These are phyloP conservation scores for Heliconius ethilla DNA, from an alignment of 2,888 invertebrate species.

Conservation along the genomic window DNA sequence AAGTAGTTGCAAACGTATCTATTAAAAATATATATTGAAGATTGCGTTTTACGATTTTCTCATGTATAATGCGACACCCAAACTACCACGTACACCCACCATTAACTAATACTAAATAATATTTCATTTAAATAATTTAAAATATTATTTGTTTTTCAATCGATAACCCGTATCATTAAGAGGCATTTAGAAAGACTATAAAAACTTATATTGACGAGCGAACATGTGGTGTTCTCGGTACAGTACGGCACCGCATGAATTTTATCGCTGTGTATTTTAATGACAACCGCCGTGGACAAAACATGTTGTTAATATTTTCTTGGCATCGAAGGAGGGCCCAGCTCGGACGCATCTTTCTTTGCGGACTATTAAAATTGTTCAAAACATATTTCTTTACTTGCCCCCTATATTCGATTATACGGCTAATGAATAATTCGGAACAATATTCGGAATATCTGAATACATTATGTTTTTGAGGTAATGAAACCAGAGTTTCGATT, in stretches of 20 bases:
- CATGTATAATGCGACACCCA: background rate
- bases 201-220: conserved; percentile 34
- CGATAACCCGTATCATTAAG: conserved; percentile 23
- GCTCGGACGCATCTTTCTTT: background rate
- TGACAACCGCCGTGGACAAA: conserved; percentile 18
- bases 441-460: background rate
- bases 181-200: conserved; percentile 37
- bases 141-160: background rate
- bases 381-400: conserved; percentile 15
- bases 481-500: background rate
- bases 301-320: conserved; percentile 14
- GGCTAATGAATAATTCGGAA: background rate
- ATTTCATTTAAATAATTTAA: background rate
- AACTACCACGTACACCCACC: background rate
- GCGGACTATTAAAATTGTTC: background rate
- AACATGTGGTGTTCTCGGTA: conserved; percentile 35
- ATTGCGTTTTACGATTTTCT: background rate
- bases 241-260: conserved; percentile 27
- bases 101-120: background rate
- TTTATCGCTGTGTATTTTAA: conserved; percentile 21
- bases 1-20: conserved; percentile 9
- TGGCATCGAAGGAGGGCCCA: conserved; percentile 5
- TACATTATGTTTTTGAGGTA: background rate
- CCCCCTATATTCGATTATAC: background rate
- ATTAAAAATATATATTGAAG: background rate